Evolutionary conservation across 2,797 vertebrate genomes (phyloP), one percentile per base, ranked within the genome.

Genomic region (Rhinoraja longicauda): DNA sequence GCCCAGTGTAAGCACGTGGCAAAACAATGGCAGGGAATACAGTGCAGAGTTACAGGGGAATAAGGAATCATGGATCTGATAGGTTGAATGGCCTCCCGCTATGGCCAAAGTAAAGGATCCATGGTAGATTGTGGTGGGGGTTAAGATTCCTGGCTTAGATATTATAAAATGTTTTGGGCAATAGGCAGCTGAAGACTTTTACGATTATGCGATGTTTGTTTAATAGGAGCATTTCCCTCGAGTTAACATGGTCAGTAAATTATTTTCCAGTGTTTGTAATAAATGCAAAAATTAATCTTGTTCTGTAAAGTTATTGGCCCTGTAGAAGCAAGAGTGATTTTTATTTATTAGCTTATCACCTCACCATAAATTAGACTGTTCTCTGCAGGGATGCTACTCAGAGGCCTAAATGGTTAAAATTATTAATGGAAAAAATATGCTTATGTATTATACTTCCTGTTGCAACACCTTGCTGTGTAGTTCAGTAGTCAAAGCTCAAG

Each of bases 331-430:
- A 10, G 70, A 75, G 26, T 92, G 75, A 92, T 53, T 75, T 70
- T 73, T 67, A 88, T 88, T 92, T 75, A 92, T 75, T 57, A 75
- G 45, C 70, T 92, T 73, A 92, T 92, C 72, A 92, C 32, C 39
- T 53, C 26, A 39, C 39, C 29, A 8, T 75, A 92, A 92, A 73
- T 92, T 70, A 88, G 29, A 36, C 59, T 10, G 84, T 57, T 59
- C 45, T 82, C 88, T 26, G 67, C 1, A 12, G 90, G 7, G 26
- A 53, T 75, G 45, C 24, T 5, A 3, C 57, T n/a, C 70, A 53
- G 70, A 92, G 39, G 53, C 10, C 36, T 53, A 75, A 73, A 75
- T 75, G 45, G 90, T 75, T 92, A 92, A 75, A 73, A 53, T 92
- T 75, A 92, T 92, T 92, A 72, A 75, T 73, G 36, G 70, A 26